Evolutionary conservation across 1,140 invertebrate species (phyloP).

Genomic region (Rhyzopertha dominica): DNA sequence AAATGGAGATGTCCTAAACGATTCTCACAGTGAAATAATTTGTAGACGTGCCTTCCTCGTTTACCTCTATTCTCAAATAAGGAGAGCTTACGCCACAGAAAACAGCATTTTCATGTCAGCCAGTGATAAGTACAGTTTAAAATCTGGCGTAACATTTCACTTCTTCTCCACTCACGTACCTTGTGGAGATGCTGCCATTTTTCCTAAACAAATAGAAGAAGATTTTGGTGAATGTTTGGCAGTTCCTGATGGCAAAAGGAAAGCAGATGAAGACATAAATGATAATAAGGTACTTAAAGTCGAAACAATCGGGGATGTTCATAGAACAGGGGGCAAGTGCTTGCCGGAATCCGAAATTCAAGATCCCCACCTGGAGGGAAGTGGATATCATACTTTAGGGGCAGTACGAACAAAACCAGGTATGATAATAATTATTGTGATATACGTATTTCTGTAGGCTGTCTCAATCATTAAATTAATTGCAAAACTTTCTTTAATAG

Average conservation of each 20-base stretch:
- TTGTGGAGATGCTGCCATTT: slow-evolving; percentile 93
- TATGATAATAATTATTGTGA: slow-evolving; percentile 1
- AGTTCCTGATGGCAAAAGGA: slow-evolving; percentile 25
- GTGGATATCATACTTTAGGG: slow-evolving; percentile 65
- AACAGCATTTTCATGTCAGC: slow-evolving; percentile 43
- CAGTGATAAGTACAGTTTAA: slow-evolving; percentile 47
- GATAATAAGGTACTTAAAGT: slow-evolving; percentile 29
- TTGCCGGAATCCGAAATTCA: slow-evolving; percentile 50
- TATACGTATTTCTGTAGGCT: not conserved
- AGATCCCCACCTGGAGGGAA: slow-evolving; percentile 54
- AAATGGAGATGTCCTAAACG: slow-evolving; percentile 70
- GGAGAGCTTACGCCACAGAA: slow-evolving; percentile 37
- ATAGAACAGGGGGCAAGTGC: slow-evolving; percentile 87
- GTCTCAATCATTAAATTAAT: not conserved
- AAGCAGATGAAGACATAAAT: slow-evolving; percentile 14
- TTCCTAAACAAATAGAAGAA: slow-evolving; percentile 52
- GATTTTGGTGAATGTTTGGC: slow-evolving; percentile 39
- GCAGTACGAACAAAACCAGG: slow-evolving; percentile 87
- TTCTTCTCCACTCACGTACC: slow-evolving; percentile 84
- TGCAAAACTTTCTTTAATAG: no score
- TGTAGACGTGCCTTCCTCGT: slow-evolving; percentile 74
- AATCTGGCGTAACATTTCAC: slow-evolving; percentile 66
- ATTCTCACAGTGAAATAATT: slow-evolving; percentile 89
- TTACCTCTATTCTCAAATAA: slow-evolving; percentile 67
- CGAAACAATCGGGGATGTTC: slow-evolving; percentile 54